Conservation (phyloP, 2,797 vertebrate species). For the Enteromius anoplus region DNA sequence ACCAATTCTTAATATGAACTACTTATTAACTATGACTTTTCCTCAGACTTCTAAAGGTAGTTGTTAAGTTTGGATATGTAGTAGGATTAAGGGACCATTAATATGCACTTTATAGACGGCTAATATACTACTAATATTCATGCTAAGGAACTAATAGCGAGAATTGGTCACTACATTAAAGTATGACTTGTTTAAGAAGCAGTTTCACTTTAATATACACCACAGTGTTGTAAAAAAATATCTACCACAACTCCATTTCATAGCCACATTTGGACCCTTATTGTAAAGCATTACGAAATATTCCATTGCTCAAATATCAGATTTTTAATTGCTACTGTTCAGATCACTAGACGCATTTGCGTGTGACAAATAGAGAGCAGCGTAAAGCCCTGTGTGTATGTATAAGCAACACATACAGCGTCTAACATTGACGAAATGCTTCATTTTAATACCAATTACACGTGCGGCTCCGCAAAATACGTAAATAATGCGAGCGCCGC, state of each 20-base stretch:
- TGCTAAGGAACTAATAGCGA: not conserved
- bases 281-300: not conserved
- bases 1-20: not conserved
- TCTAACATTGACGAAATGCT: slow-evolving; percentile 75
- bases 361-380: not conserved
- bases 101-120: not conserved
- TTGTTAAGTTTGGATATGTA: not conserved
- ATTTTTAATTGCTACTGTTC: not conserved
- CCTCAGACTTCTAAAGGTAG: not conserved
- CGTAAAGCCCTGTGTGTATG: slow-evolving; percentile 27
- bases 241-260: not conserved
- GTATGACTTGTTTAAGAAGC: not conserved
- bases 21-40: not conserved
- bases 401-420: slow-evolving; percentile 70
- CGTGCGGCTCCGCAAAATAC: slow-evolving; percentile 79
- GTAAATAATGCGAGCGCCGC: slow-evolving; percentile 83
- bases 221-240: not conserved
- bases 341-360: not conserved
- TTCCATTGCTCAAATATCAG: not conserved
- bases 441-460: slow-evolving; percentile 86
- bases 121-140: not conserved
- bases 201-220: not conserved
- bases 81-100: not conserved
- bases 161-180: not conserved
- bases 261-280: not conserved